Evolutionary conservation across 2,797 vertebrate genomes (phyloP).

Genomic region (Tauraco hartlaubi): DNA sequence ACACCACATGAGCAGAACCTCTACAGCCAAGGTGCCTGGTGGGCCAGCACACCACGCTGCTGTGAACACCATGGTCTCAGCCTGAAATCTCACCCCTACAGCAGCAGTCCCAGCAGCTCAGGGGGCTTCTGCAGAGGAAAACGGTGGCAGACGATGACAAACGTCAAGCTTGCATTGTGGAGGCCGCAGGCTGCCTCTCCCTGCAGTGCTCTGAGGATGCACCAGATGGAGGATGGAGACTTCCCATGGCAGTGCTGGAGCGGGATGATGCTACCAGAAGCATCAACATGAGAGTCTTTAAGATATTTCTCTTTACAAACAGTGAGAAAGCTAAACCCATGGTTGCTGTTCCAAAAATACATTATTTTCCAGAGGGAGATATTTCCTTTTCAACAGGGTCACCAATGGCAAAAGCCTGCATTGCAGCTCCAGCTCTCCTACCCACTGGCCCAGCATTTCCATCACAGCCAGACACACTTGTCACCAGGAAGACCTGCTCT

Average conservation of each 20-base stretch:
- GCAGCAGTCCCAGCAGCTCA: accelerated
- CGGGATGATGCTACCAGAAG: background rate
- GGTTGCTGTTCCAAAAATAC: background rate
- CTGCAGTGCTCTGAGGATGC: background rate
- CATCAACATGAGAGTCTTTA: background rate
- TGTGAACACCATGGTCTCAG: background rate
- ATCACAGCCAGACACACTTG: background rate
- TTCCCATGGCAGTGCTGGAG: background rate
- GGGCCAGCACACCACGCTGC: accelerated
- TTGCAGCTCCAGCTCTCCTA: background rate
- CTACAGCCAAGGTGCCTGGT: background rate
- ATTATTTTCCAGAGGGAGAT: background rate
- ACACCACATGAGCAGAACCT: accelerated
- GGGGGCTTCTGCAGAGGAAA: background rate
- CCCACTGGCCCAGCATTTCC: background rate
- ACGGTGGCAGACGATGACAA: background rate
- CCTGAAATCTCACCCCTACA: background rate
- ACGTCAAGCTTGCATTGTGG: background rate
- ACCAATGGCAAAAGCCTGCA: background rate
- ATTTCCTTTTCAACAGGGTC: background rate
- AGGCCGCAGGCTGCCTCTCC: background rate
- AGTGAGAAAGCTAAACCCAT: background rate
- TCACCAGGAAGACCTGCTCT: background rate
- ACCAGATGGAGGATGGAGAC: background rate
- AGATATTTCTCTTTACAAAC: background rate